Percentiles rank a stretch among this genome's conserved stretches.
These are phyloP conservation scores for Microhierax caerulescens DNA, from an alignment of 2,797 vertebrate genomes.

Conservation along the genomic window DNA sequence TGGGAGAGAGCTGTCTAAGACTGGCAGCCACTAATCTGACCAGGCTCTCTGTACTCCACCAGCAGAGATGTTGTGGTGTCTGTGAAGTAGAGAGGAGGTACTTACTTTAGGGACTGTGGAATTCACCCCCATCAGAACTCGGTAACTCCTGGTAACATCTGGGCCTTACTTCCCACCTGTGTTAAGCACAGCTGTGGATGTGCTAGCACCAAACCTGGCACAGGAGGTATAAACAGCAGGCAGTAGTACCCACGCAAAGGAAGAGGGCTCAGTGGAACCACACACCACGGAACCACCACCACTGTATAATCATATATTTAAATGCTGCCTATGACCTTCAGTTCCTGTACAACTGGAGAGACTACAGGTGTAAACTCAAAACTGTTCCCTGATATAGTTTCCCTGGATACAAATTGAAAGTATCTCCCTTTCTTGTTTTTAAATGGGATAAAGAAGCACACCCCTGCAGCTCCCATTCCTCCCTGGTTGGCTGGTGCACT, in stretches of 20 bases:
- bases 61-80: neutral
- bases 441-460: neutral
- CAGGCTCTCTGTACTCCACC: neutral
- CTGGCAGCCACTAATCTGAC: neutral
- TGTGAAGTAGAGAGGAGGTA: neutral
- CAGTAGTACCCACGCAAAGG: neutral
- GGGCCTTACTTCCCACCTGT: neutral
- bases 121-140: neutral
- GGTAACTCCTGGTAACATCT: neutral
- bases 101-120: no score
- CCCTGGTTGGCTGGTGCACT: neutral
- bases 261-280: neutral
- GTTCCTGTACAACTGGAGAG: neutral
- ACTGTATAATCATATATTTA: neutral
- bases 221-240: neutral
- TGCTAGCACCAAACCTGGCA: neutral
- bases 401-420: neutral
- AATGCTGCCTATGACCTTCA: neutral
- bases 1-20: neutral
- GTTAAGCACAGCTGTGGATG: neutral
- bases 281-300: neutral
- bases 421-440: neutral
- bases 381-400: neutral
- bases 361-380: neutral
- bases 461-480: neutral